phyloP scores from a whole-genome alignment of 2,888 invertebrate genomes.

The Philopedon plagiatum region DNA sequence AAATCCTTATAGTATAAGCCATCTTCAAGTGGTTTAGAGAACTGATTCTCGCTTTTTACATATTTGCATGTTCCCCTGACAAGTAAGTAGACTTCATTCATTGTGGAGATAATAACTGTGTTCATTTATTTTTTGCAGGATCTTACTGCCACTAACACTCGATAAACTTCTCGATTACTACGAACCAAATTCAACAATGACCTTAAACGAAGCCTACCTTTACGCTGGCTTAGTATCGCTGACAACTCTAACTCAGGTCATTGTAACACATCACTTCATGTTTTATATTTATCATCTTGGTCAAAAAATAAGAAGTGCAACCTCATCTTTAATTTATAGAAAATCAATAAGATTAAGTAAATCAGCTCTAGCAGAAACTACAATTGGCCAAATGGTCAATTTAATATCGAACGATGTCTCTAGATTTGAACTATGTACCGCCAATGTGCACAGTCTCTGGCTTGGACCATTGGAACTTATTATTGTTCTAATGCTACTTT shows the following conservation, averaged over 20 bases:
- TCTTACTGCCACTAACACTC: constrained; percentile 56
- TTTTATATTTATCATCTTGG: constrained; percentile 87
- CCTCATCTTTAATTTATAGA: constrained; percentile 86
- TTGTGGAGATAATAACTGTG: no score
- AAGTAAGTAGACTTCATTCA: no score
- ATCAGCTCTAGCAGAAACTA: constrained; percentile 52
- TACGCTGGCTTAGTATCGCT: constrained; percentile 81
- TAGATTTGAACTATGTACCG: constrained; percentile 84
- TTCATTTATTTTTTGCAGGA: constrained; percentile 52
- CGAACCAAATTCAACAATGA: constrained; percentile 66
- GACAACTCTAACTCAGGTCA: constrained; percentile 65
- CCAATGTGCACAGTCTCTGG: constrained; percentile 86
- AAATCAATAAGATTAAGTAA: constrained; percentile 53
- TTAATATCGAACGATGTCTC: constrained; percentile 71
- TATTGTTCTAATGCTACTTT: constrained; percentile 72
- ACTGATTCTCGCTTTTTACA: no score
- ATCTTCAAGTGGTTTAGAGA: no score
- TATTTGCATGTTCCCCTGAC: no score
- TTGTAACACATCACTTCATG: constrained; percentile 83
- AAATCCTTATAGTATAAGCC: no score
- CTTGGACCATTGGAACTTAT: constrained; percentile 77
- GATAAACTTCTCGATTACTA: constrained; percentile 74
- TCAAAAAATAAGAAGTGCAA: constrained; percentile 86
- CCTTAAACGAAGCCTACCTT: constrained; percentile 76
- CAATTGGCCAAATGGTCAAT: constrained; percentile 56